Base-by-base conservation (phyloP, 2,113 vertebrate species). In the Notiomystis cincta region DNA sequence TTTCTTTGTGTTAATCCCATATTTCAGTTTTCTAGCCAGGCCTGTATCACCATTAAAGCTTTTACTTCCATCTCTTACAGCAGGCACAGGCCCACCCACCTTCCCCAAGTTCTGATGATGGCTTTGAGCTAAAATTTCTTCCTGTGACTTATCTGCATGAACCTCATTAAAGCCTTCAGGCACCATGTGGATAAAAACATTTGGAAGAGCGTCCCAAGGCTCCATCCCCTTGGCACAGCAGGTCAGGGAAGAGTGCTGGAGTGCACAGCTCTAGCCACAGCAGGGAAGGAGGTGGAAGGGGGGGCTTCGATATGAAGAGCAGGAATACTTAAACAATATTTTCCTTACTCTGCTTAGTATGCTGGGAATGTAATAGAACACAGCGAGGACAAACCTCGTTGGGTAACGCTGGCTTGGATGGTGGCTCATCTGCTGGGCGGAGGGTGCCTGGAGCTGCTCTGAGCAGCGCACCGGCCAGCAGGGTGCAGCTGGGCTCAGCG, bases 161-260 rank as follows among this genome's bases (percentile, higher is more conserved):
- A 79, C 45, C 27, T 88, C 27, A 79, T 88, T 66, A 76, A 79
- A 80, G 61, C 53, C 40, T 88, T 56, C n/a, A 79, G 89, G 80
- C 76, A 91, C 45, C 93, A 87, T 91, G 89, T 23, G 67, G 93
- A 65, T 89, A 57, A 77, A 91, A 91, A 86, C 38, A 81, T 61
- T 94, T 66, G 64, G 67, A 90, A 87, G 80, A 77, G 38, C 45
- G 33, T 73, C 50, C 64, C 0, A 2, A 83, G 62, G 13, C 54
- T 77, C 56, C 33, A 48, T 87, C 42, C 35, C 45, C 54, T 61
- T 0, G 0, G 76, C 0, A 9, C 40, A 57, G 58, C 58, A 72
- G 93, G 83, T 62, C 86, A 92, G 62, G 45, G 79, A 70, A 72
- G 48, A 53, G 57, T 2, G 4, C 76, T 56, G 62, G 73, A 61